Base-by-base conservation (phyloP, 1,140 invertebrate genomes). In the Calephelis virginiensis region DNA sequence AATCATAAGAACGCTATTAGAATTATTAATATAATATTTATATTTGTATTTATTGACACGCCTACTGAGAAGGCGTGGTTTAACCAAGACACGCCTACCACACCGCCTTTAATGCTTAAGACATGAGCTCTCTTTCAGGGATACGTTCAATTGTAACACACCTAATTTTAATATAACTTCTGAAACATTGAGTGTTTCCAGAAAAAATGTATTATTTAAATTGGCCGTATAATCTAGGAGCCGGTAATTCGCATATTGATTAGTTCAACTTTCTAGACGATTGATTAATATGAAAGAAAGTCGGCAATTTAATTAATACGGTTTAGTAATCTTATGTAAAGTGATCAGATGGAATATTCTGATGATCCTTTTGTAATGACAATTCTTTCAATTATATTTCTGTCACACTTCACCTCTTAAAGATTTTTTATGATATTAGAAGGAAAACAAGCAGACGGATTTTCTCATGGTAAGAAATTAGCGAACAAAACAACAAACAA, bases 231-330 rank as follows among this genome's bases (percentile, higher is more conserved):
- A 76, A 73, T 71, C 74, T 63, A 69, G 73, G 76, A 80, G 80
- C 77, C 83, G 72, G 78, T 72, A 74, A 85, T 82, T 77, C 76
- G 73, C 64, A 80, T 90, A 90, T 90, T 77, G 87, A 90, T 90
- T 81, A 72, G 61, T 50, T 46, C 65, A 90, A 90, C 83, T 90
- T 90, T 88, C 78, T 83, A 90, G 87, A 90, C 87, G 75, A 88
- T 85, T 88, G 85, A 84, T 88, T 82, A 77, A 78, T 80, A 77
- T 71, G 56, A 72, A 76, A 70, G 69, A 61, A 61, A 69, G 67
- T 66, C 66, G 59, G 50, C 71, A 10, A 53, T 75, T 61, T 69
- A 69, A 67, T 62, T 61, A 49, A 50, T n/a, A 53, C 43, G 60
- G 48, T 10, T 64, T 3, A 50, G 38, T 63, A 7, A 64, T 43